Percentiles rank a stretch among this genome's conserved stretches.
Evolutionary conservation across 2,797 vertebrate genomes (phyloP).

Genomic region (Lagorchestes hirsutus): DNA sequence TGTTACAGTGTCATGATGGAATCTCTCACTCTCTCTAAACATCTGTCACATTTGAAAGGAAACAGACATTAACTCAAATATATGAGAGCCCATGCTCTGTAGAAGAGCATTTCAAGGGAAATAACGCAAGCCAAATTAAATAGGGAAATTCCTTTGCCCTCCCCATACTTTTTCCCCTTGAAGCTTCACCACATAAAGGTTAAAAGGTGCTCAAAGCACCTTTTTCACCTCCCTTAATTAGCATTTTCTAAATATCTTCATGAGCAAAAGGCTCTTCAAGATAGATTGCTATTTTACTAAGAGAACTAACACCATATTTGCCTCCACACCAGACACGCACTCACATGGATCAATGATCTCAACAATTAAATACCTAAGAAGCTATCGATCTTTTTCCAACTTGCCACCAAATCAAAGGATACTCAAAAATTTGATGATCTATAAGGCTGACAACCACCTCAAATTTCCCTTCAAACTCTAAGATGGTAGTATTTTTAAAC

Average conservation of each 20-base stretch:
- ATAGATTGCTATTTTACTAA: slow-evolving; percentile 19
- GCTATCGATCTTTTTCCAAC: neutral
- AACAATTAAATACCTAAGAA: neutral
- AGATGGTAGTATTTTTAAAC: neutral
- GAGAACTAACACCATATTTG: neutral
- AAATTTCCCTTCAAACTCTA: neutral
- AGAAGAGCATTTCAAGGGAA: slow-evolving; percentile 38
- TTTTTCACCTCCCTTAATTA: slow-evolving; percentile 32
- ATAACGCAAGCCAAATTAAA: slow-evolving; percentile 23
- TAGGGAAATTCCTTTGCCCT: slow-evolving; percentile 39
- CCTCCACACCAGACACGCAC: slow-evolving; percentile 29
- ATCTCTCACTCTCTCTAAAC: slow-evolving; percentile 27
- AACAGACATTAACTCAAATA: slow-evolving; percentile 46
- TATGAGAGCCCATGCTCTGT: slow-evolving; percentile 25
- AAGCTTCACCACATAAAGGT: slow-evolving; percentile 39
- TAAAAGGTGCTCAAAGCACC: slow-evolving; percentile 9
- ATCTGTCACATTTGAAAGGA: slow-evolving; percentile 29
- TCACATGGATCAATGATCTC: neutral
- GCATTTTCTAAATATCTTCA: slow-evolving; percentile 13
- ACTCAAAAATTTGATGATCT: neutral
- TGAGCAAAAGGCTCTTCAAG: slow-evolving; percentile 1
- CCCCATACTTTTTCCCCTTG: slow-evolving; percentile 16
- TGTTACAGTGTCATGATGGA: neutral
- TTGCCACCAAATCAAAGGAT: neutral
- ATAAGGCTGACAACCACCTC: neutral